Evolutionary conservation across 2,888 invertebrate species (phyloP).

Genomic region (Embidobia sp.): DNA sequence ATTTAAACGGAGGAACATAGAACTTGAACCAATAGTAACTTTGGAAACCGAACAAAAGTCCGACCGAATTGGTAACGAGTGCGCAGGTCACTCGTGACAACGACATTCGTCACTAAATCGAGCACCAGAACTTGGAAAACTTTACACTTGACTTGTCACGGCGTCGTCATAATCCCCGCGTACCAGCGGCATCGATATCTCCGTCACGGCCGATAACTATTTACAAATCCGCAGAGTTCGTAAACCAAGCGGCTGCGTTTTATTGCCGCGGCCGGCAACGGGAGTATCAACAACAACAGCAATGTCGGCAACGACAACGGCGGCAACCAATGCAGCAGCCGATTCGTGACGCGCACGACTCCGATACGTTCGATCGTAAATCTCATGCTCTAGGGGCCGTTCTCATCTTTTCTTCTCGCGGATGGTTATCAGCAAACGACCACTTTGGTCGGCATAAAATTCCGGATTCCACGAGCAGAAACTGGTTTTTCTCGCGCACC

Average conservation of each 20-base stretch:
- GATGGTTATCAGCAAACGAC: slow-evolving; percentile 63
- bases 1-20: too few species aligned
- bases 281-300: slow-evolving; percentile 5
- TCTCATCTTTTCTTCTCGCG: slow-evolving; percentile 50
- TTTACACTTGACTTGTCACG: slow-evolving; percentile 36
- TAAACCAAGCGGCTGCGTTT: slow-evolving; percentile 64
- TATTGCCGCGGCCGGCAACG: slow-evolving; percentile 48
- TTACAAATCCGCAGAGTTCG: slow-evolving; percentile 42
- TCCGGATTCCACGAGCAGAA: slow-evolving; percentile 49
- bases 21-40: too few species aligned
- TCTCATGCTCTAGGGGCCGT: slow-evolving; percentile 51
- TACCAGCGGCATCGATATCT: slow-evolving; percentile 53
- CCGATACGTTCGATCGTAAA: slow-evolving; percentile 69
- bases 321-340: slow-evolving; percentile 25
- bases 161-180: slow-evolving; percentile 10
- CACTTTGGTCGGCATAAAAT: slow-evolving; percentile 66
- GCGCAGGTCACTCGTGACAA: slow-evolving; percentile 7
- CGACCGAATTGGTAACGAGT: too few species aligned
- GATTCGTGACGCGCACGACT: slow-evolving; percentile 62
- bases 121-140: background rate
- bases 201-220: slow-evolving; percentile 58
- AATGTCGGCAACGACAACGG: slow-evolving; percentile 10
- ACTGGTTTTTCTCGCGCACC: slow-evolving; percentile 61
- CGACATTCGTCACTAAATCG: slow-evolving; percentile 8
- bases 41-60: too few species aligned